Conservation (phyloP, 2,797 vertebrate species). For the Hozukius guyotensis region DNA sequence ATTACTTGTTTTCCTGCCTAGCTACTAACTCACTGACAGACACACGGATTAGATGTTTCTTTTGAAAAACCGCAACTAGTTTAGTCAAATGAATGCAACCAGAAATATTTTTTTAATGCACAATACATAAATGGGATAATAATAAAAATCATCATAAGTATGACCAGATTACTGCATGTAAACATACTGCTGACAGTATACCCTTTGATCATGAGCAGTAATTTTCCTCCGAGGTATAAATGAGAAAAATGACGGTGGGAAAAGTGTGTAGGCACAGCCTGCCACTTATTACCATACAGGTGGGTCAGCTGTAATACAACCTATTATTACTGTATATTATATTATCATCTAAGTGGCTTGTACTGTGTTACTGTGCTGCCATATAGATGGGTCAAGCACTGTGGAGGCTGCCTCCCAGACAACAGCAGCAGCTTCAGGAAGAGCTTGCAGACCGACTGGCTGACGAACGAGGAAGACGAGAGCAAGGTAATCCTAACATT, state of each 20-base stretch:
- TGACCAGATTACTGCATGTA: background rate
- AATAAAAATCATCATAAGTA: background rate
- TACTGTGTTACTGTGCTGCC: background rate
- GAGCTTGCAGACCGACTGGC: conserved; percentile 87
- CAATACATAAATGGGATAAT: background rate
- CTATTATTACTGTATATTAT: background rate
- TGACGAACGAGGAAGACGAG: conserved; percentile 61
- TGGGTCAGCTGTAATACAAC: background rate
- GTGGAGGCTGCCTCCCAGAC: conserved; percentile 93
- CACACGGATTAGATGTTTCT: background rate
- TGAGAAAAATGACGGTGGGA: background rate
- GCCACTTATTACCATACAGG: background rate
- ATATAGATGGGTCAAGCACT: conserved; percentile 97
- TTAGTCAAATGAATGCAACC: background rate
- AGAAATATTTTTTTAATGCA: background rate
- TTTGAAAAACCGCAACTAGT: background rate
- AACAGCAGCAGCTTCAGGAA: conserved; percentile 96
- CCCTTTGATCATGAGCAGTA: background rate
- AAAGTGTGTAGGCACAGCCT: background rate
- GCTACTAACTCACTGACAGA: background rate
- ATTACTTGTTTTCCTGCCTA: background rate
- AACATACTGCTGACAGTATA: background rate
- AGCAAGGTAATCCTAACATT: conserved; percentile 46
- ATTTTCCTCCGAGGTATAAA: background rate
- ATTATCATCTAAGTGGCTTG: background rate